Base-by-base conservation (phyloP, 92 coral and sea anemone genomes). In the Montipora capitata region DNA sequence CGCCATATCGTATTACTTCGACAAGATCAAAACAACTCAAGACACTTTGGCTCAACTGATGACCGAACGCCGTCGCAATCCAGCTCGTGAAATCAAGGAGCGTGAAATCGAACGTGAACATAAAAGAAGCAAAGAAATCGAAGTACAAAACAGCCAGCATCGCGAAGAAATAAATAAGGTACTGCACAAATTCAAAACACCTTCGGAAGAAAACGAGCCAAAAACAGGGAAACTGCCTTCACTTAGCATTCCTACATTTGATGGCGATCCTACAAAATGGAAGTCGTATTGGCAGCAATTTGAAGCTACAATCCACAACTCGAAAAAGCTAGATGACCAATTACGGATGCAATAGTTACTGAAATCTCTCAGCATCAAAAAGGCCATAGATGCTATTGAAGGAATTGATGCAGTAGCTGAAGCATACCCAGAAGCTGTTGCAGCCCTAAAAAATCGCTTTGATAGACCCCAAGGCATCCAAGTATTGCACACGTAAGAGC, bases 271-370 rank as follows among this genome's bases (percentile, higher is more conserved):
- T 2, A 90, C 90, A 5, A 85, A 90, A 39, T 90, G 93, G 93
- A 90, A 90, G 64, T 58, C 94, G 2, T 90, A 90, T 42, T 79
- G 91, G 94, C 91, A 90, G 73, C 94, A 82, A 65, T 77, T 89
- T 45, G 89, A 89, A 88, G 89, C 89, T 8, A 89, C 93, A 14
- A 83, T 83, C 48, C 91, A 85, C 82, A 90, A 85, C 12, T 85
- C 94, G 10, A 64, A 67, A 2, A 89, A 83, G 66, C 85, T 89
- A 8, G 72, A 68, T 43, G 78, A 82, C 42, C 92, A 88, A 57
- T 15, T 82, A 7, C 71, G 88, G 41, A 74, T 89, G 84, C 93
- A 83, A 63, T 83, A 89, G 61, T 79, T 89, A 17, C 63, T 89
- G 84, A 89, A 89, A 77, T 89, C 89, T 7, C 89, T 83, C 13